A percentile compares a stretch with the other conserved stretches of the same genome.
Conservation (phyloP, 2,888 invertebrate genomes). For the Habrosyne pyritoides region DNA sequence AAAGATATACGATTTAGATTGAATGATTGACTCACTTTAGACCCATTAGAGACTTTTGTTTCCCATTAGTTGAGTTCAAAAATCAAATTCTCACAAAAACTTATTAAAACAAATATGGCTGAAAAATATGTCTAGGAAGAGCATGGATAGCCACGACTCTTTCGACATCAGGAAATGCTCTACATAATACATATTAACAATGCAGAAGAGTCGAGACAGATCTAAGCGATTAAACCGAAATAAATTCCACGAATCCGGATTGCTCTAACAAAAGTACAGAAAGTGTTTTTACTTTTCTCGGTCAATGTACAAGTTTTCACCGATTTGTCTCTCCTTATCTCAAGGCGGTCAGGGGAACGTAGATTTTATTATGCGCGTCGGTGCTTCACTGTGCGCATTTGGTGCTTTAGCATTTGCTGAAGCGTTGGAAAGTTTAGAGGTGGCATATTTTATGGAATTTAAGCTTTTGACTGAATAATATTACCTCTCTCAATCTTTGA, state of each 20-base stretch:
- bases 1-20: no score
- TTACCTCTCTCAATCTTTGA: no score
- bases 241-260: constrained; percentile 32
- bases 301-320: constrained; percentile 63
- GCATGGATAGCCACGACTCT: neutral
- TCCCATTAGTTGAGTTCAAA: no score
- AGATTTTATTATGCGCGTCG: constrained; percentile 52
- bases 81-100: no score
- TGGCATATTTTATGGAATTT: neutral
- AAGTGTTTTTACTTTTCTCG: constrained; percentile 74
- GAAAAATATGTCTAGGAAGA: neutral
- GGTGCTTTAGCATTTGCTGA: constrained; percentile 22
- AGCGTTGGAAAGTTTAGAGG: constrained; percentile 9
- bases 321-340: constrained; percentile 64
- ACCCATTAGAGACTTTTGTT: no score
- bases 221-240: neutral
- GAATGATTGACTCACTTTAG: no score
- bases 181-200: neutral
- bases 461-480: neutral
- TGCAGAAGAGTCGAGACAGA: neutral
- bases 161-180: neutral
- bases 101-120: no score
- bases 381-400: constrained; percentile 31
- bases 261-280: constrained; percentile 47
- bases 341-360: constrained; percentile 67